phyloP scores from a whole-genome alignment of 2,113 vertebrate genomes.

The Lophochroa leadbeateri region DNA sequence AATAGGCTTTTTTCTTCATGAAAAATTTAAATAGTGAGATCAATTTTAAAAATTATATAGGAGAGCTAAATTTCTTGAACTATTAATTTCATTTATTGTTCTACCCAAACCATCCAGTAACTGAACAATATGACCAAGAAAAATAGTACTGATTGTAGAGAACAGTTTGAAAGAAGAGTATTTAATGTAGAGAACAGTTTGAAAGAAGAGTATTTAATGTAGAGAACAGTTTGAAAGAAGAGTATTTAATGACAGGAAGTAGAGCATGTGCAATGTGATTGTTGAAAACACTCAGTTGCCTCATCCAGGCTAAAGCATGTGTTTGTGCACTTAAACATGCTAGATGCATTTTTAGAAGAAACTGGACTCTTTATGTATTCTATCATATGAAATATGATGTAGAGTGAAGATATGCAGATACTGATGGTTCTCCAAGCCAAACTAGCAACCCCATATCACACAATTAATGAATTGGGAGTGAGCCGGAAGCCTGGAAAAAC shows the following conservation, averaged over 20 bases:
- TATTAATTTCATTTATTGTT: background rate
- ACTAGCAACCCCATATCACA: background rate
- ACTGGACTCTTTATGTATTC: background rate
- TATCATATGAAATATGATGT: rapidly evolving
- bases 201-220: background rate
- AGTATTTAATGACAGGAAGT: background rate
- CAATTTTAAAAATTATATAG: background rate
- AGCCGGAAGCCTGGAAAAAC: background rate
- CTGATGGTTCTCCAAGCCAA: background rate
- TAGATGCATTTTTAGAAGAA: background rate
- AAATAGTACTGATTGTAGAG: background rate
- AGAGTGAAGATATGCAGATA: background rate
- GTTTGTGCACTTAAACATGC: background rate
- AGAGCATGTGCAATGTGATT: background rate
- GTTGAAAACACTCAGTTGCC: background rate
- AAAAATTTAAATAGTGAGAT: background rate
- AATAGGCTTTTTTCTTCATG: background rate
- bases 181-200: background rate
- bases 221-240: background rate
- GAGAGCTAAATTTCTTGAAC: background rate
- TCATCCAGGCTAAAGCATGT: background rate
- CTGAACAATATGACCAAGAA: background rate
- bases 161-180: background rate
- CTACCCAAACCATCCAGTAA: background rate
- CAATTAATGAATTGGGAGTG: background rate